These are phyloP conservation scores for Bombus waltoni DNA, from an alignment of 1,140 invertebrate genomes.

Conservation along the genomic window DNA sequence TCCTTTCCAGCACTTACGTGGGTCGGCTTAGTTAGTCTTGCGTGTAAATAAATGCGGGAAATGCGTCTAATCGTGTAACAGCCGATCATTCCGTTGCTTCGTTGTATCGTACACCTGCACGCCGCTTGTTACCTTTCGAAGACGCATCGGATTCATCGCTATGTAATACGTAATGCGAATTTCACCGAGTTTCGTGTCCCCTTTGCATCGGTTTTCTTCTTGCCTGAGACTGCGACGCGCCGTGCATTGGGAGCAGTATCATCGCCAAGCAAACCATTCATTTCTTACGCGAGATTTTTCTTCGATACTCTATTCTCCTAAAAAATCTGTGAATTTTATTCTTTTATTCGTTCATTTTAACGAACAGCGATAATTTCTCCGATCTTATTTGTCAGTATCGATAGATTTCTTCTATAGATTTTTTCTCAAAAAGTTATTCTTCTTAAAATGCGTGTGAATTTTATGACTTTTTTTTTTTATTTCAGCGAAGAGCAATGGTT, in stretches of 20 bases:
- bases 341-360: too few species aligned
- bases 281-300: not conserved
- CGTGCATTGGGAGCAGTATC: not conserved
- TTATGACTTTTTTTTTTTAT: accelerated
- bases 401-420: too few species aligned
- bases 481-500: too few species aligned
- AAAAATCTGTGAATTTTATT: not conserved
- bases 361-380: not conserved
- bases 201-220: slow-evolving; percentile 34
- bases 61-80: slow-evolving; percentile 47
- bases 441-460: too few species aligned
- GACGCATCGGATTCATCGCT: slow-evolving; percentile 42
- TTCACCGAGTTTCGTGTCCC: slow-evolving; percentile 47
- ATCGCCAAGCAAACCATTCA: not conserved
- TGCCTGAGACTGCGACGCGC: slow-evolving; percentile 29
- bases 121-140: slow-evolving; percentile 42
- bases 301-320: not conserved
- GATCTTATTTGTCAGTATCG: too few species aligned
- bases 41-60: slow-evolving; percentile 46
- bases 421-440: too few species aligned
- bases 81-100: slow-evolving; percentile 29
- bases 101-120: slow-evolving; percentile 21
- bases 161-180: slow-evolving; percentile 47
- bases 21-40: slow-evolving; percentile 20
- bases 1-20: slow-evolving; percentile 8